Conservation (phyloP, 2,797 vertebrate genomes). For the Gymnoscopelus braueri region DNA sequence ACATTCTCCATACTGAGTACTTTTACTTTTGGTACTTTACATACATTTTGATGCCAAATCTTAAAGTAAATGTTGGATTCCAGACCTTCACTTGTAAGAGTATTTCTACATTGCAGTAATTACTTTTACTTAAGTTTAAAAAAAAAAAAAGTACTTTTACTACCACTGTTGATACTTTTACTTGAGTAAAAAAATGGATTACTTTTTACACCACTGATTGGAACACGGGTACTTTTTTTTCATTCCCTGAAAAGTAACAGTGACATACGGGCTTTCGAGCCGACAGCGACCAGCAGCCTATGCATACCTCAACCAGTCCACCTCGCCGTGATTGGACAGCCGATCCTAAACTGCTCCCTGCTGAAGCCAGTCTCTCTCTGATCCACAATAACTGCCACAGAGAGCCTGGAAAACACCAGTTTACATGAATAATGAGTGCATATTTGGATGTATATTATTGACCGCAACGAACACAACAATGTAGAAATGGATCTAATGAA, state of each 20-base stretch:
- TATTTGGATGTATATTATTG: neutral
- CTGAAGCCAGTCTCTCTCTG: slow-evolving; percentile 1
- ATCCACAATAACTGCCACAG: slow-evolving; percentile 8
- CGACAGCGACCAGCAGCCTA: neutral
- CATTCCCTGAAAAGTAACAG: too few relatives aligned
- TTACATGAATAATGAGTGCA: neutral
- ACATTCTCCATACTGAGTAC: too few relatives aligned
- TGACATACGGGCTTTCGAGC: slow-evolving; percentile 24
- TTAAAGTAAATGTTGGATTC: too few relatives aligned
- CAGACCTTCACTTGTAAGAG: too few relatives aligned
- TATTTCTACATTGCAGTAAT: too few relatives aligned
- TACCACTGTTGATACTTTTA: too few relatives aligned
- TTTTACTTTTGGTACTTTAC: too few relatives aligned
- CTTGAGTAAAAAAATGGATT: slow-evolving; percentile 29
- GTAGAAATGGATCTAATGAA: slow-evolving; percentile 84
- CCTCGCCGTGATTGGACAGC: slow-evolving; percentile 43
- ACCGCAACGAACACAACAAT: slow-evolving; percentile 53
- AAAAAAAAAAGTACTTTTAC: too few relatives aligned
- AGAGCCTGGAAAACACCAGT: neutral
- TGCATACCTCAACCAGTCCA: slow-evolving; percentile 51
- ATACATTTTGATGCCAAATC: too few relatives aligned
- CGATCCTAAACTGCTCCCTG: slow-evolving; percentile 4
- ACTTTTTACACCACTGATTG: slow-evolving; percentile 6
- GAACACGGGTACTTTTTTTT: too few relatives aligned
- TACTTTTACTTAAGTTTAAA: too few relatives aligned